Conservation (phyloP, 2,113 vertebrate genomes). For the Talpa occidentalis region DNA sequence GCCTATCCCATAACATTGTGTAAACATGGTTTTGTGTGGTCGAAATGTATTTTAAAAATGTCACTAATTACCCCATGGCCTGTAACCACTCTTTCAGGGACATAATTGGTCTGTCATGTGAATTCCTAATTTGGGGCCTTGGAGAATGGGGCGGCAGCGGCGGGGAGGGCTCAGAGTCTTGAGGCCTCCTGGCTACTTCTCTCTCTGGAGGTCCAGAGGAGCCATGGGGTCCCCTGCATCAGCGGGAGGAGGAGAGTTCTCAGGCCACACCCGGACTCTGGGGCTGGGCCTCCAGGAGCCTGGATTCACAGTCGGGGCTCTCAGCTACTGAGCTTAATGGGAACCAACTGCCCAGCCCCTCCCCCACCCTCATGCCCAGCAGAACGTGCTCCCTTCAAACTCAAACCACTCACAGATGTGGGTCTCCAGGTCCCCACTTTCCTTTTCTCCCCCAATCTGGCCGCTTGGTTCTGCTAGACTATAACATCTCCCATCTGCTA, state of each 20-base stretch:
- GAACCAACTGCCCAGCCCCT: slow-evolving; percentile 65
- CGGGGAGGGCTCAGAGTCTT: neutral
- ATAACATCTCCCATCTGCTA: neutral
- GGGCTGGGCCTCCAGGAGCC: neutral
- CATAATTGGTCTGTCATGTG: slow-evolving; percentile 64
- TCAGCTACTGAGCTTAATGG: slow-evolving; percentile 59
- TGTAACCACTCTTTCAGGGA: slow-evolving; percentile 60
- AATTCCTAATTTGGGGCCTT: slow-evolving; percentile 65
- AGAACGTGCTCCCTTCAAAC: neutral
- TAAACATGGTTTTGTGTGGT: slow-evolving; percentile 65
- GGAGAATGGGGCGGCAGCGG: neutral
- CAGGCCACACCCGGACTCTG: neutral
- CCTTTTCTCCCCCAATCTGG: neutral
- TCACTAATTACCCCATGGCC: slow-evolving; percentile 68
- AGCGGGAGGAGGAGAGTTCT: slow-evolving; percentile 29
- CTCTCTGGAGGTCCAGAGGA: neutral
- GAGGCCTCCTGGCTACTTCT: slow-evolving; percentile 8
- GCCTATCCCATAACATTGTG: slow-evolving; percentile 50
- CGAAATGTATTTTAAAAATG: slow-evolving; percentile 76
- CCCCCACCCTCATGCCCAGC: neutral
- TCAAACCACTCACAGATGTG: slow-evolving; percentile 68
- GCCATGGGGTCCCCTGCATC: neutral
- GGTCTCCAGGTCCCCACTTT: neutral
- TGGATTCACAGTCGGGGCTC: neutral
- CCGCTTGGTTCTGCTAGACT: rapidly evolving